Evolutionary conservation across 2,113 vertebrate genomes (phyloP).

Genomic region (Morone saxatilis): DNA sequence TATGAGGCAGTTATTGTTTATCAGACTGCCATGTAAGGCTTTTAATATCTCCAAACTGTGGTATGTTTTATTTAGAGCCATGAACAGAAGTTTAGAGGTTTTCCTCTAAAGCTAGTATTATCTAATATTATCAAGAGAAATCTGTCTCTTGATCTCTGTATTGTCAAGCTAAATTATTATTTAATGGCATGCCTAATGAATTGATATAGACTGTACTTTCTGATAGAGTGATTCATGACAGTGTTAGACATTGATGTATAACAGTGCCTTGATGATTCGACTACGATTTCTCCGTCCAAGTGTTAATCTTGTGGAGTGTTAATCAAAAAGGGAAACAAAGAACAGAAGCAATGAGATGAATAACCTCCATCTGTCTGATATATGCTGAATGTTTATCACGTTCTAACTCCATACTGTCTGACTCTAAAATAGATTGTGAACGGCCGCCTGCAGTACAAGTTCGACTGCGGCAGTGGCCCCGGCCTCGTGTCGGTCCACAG

Average conservation of each 20-base stretch:
- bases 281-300: neutral
- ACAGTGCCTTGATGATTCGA: slow-evolving; percentile 1
- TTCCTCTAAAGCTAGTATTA: neutral
- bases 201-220: neutral
- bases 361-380: neutral
- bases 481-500: slow-evolving; percentile 96
- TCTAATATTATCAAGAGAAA: neutral
- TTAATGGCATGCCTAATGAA: neutral
- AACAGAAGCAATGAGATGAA: slow-evolving; percentile 17
- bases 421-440: slow-evolving; percentile 89
- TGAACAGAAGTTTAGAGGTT: neutral
- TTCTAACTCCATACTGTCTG: neutral
- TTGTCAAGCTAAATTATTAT: neutral
- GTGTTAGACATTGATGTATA: slow-evolving; percentile 32
- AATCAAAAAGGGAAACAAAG: slow-evolving; percentile 2
- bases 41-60: slow-evolving; percentile 14
- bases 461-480: slow-evolving; percentile 97
- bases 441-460: slow-evolving; percentile 95
- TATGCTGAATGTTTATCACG: neutral
- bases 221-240: slow-evolving; percentile 21
- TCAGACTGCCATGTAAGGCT: slow-evolving; percentile 15
- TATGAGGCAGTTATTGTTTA: slow-evolving; percentile 34
- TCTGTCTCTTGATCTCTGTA: too few relatives aligned
- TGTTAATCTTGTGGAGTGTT: slow-evolving; percentile 1
- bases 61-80: slow-evolving; percentile 12